Evolutionary conservation across 92 coral and sea anemone genomes (phyloP), one percentile per base, ranked within the genome.

Genomic region (Actinernus sp.): DNA sequence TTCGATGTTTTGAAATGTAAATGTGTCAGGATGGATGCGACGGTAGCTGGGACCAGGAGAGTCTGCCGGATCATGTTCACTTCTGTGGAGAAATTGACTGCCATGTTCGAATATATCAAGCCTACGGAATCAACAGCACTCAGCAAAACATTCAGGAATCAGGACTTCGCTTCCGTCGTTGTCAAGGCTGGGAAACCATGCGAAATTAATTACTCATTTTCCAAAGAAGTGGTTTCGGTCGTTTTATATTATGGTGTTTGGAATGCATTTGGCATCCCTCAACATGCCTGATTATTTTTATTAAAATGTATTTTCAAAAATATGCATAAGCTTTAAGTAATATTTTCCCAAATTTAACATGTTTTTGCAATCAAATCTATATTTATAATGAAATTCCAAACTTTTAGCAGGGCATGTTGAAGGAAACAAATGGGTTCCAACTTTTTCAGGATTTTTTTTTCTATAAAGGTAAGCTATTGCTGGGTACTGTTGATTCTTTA

Each of bases 191-290:
- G 26, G 26, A 48, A 30, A 30, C 22, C 54, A 48, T 48, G 22
- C 26, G 54, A 48, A 17, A 48, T 48, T 48, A 48, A 48, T 47
- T 57, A 57, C 24, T 57, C 48, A 14, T 57, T 57, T 31, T 26
- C 64, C 18, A 57, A 57, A 30, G 64, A 57, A 57, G 19, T 31
- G 24, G 23, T 57, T 43, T 57, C 64, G 28, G 47, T 57, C 47
- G 32, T 26, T 29, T 57, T 19, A 18, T 57, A 57, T 57, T 57
- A 57, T 57, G 64, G 64, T 57, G 64, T 57, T n/a, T 32, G 64
- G 64, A 57, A 57, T 57, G 64, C 43, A 13, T 57, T 27, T 57
- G 64, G 64, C 32, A 57, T 57, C 64, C 64, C 64, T 57, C 47
- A 57, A 43, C 64, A 57, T 57, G 64, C 32, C 20, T 57, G 61